phyloP scores from a whole-genome alignment of 2,888 invertebrate species.

The Habroteleia sp. region DNA sequence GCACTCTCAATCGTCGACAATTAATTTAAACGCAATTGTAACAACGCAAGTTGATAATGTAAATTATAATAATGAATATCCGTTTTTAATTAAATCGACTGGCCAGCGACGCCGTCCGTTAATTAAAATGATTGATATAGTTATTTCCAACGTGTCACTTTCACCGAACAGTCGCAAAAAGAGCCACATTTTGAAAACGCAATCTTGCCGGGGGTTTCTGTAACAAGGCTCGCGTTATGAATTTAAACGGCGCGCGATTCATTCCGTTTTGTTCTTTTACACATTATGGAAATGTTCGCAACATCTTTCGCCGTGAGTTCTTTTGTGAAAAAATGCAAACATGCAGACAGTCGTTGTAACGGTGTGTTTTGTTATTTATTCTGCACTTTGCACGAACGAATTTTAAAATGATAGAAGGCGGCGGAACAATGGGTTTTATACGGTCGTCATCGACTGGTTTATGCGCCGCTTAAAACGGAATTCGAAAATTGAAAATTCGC shows the following conservation, averaged over 20 bases:
- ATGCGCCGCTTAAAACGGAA: too few species aligned
- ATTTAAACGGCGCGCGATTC: not conserved
- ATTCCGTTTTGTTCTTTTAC: not conserved
- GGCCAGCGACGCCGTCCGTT: too few species aligned
- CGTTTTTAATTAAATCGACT: too few species aligned
- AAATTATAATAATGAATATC: slow-evolving; percentile 6
- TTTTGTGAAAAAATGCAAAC: slow-evolving; percentile 34
- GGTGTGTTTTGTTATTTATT: slow-evolving; percentile 23
- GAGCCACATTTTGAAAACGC: slow-evolving; percentile 11
- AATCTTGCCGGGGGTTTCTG: not conserved
- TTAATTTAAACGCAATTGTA: not conserved
- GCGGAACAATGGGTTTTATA: too few species aligned
- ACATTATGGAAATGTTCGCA: slow-evolving; percentile 27
- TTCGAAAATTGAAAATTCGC: too few species aligned
- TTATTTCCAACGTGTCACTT: too few species aligned
- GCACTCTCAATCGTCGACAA: not conserved
- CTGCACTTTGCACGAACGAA: not conserved
- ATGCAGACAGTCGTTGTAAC: slow-evolving; percentile 21
- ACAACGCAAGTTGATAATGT: slow-evolving; percentile 1
- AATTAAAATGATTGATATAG: slow-evolving; percentile 6
- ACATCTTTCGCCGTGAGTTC: slow-evolving; percentile 10
- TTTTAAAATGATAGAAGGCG: not conserved
- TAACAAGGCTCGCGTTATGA: not conserved
- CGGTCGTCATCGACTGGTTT: too few species aligned
- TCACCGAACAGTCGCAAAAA: too few species aligned